Evolutionary conservation across 2,113 vertebrate species (phyloP), one percentile per base, ranked within the genome.

Genomic region (Sturnira hondurensis): DNA sequence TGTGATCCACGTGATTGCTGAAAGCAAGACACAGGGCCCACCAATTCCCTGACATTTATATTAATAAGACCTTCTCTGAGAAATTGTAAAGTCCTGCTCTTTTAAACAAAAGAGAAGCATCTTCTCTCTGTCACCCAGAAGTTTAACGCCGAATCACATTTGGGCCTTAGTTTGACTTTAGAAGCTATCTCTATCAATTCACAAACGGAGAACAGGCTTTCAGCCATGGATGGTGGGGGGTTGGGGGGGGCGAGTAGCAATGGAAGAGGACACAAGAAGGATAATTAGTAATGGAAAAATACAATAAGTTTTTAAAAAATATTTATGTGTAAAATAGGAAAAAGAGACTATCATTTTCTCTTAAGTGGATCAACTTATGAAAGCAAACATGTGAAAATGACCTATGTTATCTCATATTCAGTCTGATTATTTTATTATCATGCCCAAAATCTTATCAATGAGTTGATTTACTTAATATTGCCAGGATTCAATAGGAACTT

Each of bases 31-130:
- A 68, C 89, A 56, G 86, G 82, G 84, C 93, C 83, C 94, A 88
- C 74, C 85, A 94, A 89, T 92, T 95, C 67, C 68, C 54, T 96
- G 94, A 96, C 95, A 92, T 97, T 98, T 95, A 91, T 71, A 31
- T 93, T 83, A 94, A 96, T 97, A 94, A 98, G 93, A 93, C 38
- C 82, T 96, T 93, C 92, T 84, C 45, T 3, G 82, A 92, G 91
- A 97, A 95, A 95, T 24, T 74, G 80, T 76, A 95, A 92, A 96
- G 85, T 91, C 77, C 86, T 54, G n/a, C 71, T 80, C 43, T 93
- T 97, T 96, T 86, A 96, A 96, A 97, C 94, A 94, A 92, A 11
- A 50, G 70, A 36, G 67, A 94, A 67, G 28, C 76, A 90, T 77
- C 43, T 87, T 70, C 67, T 50, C 68, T 63, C 71, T 61, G 43